Evolutionary conservation across 2,113 vertebrate genomes (phyloP), one percentile per base, ranked within the genome.

Genomic region (Oreocharis arfaki): DNA sequence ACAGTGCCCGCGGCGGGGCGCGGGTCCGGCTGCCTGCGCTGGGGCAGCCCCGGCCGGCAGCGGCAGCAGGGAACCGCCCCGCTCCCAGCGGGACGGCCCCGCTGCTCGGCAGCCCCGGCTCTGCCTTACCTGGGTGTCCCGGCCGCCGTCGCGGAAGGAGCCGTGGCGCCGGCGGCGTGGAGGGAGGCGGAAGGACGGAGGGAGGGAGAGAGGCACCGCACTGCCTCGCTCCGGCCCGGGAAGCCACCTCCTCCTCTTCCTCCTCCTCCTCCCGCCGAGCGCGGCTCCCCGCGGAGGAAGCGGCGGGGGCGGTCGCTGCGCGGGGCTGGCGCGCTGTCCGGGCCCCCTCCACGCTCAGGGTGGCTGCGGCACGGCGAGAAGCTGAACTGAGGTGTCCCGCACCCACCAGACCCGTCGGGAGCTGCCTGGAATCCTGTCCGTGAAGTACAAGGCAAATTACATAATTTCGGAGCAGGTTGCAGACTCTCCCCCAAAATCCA

Each of bases 31-130:
- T 57, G 61, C 63, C 35, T 1, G 30, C n/a, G n/a, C 56, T 7
- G 13, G 33, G 21, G n/a, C 68, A 21, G 60, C 49, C n/a, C 33
- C 65, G 26, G 71, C 55, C 5, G 49, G 16, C 79, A 20, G 28
- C 26, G 4, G 12, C 44, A 1, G n/a, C 11, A 7, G 33, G 7
- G 30, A 47, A 5, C 35, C 2, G 22, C 1, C 14, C 35, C 20
- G 5, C 57, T 18, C 32, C 19, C 61, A 4, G n/a, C 46, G 26
- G 69, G 52, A 53, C 30, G 3, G 24, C 8, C 23, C 60, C 39
- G 46, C 47, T 7, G 56, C n/a, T 6, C 26, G 6, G 27, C 71
- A 32, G 44, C 59, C 53, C 19, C 41, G 23, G 35, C 63, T 13
- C 39, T 59, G 50, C 56, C 86, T 41, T 4, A 95, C 95, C 95